These are phyloP conservation scores for Napeogenes inachia DNA, from an alignment of 2,888 invertebrate species.

Conservation along the genomic window DNA sequence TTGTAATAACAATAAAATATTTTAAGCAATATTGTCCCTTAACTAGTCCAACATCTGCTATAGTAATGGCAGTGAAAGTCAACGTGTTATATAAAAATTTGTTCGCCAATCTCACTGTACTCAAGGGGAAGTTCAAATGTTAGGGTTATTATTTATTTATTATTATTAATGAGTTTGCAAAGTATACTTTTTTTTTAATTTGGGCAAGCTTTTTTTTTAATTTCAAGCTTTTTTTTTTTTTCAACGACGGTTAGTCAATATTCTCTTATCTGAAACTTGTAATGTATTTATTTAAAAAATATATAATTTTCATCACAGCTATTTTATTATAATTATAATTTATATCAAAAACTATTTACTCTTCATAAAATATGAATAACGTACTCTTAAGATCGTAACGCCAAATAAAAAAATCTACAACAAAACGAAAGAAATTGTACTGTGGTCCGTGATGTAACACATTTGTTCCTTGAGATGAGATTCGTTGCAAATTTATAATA, in stretches of 20 bases:
- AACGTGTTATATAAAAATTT: slow-evolving; percentile 27
- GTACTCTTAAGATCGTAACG: slow-evolving; percentile 1
- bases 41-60: slow-evolving; percentile 22
- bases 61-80: slow-evolving; percentile 24
- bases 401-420: background rate
- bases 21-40: slow-evolving; percentile 22
- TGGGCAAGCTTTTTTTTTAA: no score
- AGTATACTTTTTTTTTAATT: no score
- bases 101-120: slow-evolving; percentile 19
- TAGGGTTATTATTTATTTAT: background rate
- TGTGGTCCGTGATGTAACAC: background rate
- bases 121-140: slow-evolving; percentile 14
- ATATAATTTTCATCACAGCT: background rate
- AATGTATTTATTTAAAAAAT: no score
- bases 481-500: no score
- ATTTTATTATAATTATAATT: background rate
- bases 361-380: background rate
- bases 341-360: background rate
- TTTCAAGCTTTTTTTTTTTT: no score
- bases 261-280: no score
- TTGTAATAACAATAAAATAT: background rate
- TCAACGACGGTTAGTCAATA: no score
- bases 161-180: no score
- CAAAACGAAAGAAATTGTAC: slow-evolving; percentile 5
- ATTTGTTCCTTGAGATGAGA: background rate